Conservation (phyloP, 2,888 invertebrate species). For the Conops quadrifasciatus region DNA sequence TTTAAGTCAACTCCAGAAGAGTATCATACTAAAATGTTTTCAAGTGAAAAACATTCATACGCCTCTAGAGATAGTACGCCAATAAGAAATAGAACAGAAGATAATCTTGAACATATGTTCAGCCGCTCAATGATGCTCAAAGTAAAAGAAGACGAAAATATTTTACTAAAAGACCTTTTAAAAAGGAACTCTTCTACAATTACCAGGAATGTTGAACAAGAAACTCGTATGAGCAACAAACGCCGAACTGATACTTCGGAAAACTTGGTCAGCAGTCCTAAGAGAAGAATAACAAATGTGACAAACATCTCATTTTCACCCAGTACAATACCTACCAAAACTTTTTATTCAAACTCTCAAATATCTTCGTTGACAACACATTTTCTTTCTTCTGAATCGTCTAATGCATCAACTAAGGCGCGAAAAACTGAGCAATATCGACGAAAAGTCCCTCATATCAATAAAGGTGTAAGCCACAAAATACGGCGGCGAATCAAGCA, state of each 20-base stretch:
- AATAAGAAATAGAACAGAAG: conserved; percentile 40
- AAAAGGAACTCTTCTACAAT: background rate
- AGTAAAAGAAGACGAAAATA: conserved; percentile 31
- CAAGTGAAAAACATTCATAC: background rate
- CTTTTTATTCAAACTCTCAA: conserved; percentile 50
- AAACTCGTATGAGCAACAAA: conserved; percentile 38
- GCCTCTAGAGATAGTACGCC: conserved; percentile 42
- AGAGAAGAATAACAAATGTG: conserved; percentile 43
- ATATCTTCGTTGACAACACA: conserved; percentile 7
- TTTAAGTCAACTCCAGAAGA: background rate
- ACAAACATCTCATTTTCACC: conserved; percentile 17
- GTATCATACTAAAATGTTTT: background rate
- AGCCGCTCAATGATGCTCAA: conserved; percentile 57
- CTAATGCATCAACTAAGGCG: background rate
- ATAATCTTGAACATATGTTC: conserved; percentile 57
- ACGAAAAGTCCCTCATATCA: conserved; percentile 44
- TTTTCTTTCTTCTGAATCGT: background rate
- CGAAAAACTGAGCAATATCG: conserved; percentile 17
- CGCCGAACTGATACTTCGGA: conserved; percentile 37
- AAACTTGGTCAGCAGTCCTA: conserved; percentile 32
- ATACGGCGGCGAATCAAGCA: conserved; percentile 49
- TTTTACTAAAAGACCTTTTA: background rate
- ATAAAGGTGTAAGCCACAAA: conserved; percentile 59
- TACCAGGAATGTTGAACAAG: conserved; percentile 9
- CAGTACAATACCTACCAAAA: conserved; percentile 48